A percentile compares a stretch with the other conserved stretches of the same genome.
Conservation (phyloP, 2,113 vertebrate species). For the Caranx ignobilis region DNA sequence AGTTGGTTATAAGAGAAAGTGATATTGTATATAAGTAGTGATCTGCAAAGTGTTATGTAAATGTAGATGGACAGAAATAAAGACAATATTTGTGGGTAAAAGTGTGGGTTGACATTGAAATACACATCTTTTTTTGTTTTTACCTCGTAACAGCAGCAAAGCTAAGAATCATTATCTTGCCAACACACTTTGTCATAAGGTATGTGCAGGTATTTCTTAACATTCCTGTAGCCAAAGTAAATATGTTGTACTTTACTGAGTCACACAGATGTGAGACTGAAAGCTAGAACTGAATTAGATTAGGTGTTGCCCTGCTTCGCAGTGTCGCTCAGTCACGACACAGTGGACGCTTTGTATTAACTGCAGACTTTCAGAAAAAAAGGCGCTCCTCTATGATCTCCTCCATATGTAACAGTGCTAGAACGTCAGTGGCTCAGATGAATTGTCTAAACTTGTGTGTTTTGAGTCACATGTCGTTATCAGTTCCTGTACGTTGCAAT, state of each 20-base stretch:
- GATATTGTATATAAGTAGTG: no score
- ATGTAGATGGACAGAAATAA: not conserved
- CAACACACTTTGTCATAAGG: not conserved
- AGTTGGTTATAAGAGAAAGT: no score
- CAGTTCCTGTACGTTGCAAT: conserved; percentile 41
- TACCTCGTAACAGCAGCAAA: not conserved
- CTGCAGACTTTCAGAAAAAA: not conserved
- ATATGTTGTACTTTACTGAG: not conserved
- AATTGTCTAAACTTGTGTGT: conserved; percentile 16
- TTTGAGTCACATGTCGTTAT: conserved; percentile 42
- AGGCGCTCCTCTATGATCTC: not conserved
- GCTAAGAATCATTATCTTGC: not conserved
- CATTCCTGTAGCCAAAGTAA: not conserved
- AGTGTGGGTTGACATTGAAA: no score
- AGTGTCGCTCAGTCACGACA: not conserved
- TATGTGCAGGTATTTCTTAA: not conserved
- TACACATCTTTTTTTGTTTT: no score
- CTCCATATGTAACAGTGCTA: not conserved
- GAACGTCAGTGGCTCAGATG: not conserved
- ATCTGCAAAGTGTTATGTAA: not conserved
- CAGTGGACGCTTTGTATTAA: conserved; percentile 6
- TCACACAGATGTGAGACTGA: not conserved
- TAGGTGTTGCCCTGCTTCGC: not conserved
- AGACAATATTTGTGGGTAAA: no score
- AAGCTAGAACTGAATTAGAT: not conserved